These are phyloP conservation scores for Zophobas atratus DNA, from an alignment of 1,140 invertebrate genomes.

Conservation along the genomic window DNA sequence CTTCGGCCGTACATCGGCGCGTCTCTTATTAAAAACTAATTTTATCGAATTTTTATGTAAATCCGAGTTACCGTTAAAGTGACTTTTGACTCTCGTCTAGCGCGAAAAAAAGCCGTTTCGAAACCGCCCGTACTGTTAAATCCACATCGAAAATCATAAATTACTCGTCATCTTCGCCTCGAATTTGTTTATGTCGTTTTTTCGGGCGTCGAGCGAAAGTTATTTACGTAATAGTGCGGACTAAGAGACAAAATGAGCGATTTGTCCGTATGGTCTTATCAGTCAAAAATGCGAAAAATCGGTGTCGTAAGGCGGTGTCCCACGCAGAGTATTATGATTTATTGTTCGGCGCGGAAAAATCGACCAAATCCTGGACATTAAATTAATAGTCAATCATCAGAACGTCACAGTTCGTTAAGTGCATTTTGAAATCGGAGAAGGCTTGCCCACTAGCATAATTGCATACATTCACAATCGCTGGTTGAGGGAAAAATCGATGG, in stretches of 20 bases:
- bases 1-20: background rate
- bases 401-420: constrained; percentile 30
- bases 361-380: constrained; percentile 27
- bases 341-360: constrained; percentile 5
- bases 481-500: no score
- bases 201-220: constrained; percentile 17
- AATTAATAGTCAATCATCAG: constrained; percentile 34
- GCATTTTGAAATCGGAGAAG: constrained; percentile 20
- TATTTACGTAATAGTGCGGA: constrained; percentile 18
- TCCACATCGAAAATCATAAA: constrained; percentile 4
- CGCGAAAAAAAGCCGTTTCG: constrained; percentile 16
- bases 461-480: background rate
- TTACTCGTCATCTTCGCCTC: background rate
- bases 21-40: constrained; percentile 16
- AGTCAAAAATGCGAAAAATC: constrained; percentile 8
- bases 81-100: constrained; percentile 24
- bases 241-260: background rate
- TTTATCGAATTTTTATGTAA: constrained; percentile 26
- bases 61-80: constrained; percentile 22
- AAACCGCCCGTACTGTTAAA: constrained; percentile 7
- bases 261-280: background rate
- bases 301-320: background rate
- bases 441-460: constrained; percentile 19
- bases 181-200: constrained; percentile 14
- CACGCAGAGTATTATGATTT: constrained; percentile 17